Evolutionary conservation across 2,888 invertebrate species (phyloP).

Genomic region (Cosmia pyralina): DNA sequence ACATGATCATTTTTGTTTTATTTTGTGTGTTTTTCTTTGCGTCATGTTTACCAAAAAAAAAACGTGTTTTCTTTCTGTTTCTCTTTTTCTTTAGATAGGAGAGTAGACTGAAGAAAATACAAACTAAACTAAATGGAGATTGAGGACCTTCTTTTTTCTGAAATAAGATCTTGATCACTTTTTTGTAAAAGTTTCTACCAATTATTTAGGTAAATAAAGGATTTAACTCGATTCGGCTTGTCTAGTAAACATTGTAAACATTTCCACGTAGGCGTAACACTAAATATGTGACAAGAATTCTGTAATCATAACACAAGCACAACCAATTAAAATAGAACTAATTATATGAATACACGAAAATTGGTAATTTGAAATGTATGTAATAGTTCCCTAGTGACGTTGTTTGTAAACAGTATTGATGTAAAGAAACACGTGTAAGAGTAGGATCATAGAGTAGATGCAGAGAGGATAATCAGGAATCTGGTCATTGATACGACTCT

Average conservation of each 20-base stretch:
- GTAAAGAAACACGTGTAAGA: constrained; percentile 30
- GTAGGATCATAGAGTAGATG: background rate
- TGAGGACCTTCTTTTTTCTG: too few species aligned
- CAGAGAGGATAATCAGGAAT: too few species aligned
- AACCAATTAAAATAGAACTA: constrained; percentile 39
- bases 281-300: constrained; percentile 14
- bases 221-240: background rate
- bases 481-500: background rate
- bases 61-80: too few species aligned
- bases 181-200: background rate
- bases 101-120: too few species aligned
- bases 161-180: too few species aligned
- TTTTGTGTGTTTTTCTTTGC: too few species aligned
- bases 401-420: constrained; percentile 18
- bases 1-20: too few species aligned
- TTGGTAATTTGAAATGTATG: constrained; percentile 15
- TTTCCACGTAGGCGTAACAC: background rate
- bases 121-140: too few species aligned
- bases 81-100: too few species aligned
- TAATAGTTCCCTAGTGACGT: constrained; percentile 4
- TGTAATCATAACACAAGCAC: constrained; percentile 12
- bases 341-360: constrained; percentile 17
- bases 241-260: background rate
- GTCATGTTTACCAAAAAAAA: too few species aligned
- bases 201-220: too few species aligned